Evolutionary conservation across 2,888 invertebrate genomes (phyloP), one percentile per base, ranked within the genome.

Genomic region (Formica aserva): DNA sequence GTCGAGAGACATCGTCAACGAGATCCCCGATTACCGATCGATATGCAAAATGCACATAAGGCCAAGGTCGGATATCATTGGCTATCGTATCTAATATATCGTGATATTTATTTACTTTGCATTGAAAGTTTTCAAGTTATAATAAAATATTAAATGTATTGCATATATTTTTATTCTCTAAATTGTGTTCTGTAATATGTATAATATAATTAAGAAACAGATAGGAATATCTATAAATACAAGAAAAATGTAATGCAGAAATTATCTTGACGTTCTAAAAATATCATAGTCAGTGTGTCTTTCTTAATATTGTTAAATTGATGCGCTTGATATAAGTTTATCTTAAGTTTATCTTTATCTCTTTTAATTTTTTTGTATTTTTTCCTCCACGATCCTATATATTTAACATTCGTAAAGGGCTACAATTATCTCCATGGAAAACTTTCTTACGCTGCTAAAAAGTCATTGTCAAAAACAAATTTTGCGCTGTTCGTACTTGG

Each of bases 31-130:
- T 71, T 71, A 66, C 32, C 32, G n/a, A n/a, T 71, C 45, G 60
- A 71, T 78, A 78, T 62, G 71, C 60, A 80, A 80, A 80, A 35
- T 45, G 13, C 13, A 5, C 60, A 3, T 60, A 60, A 60, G 45
- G 35, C 26, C 60, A 80, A 71, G 60, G 71, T 71, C 71, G 41
- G 22, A 8, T 13, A 45, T 48, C 32, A 45, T 60, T 60, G 60
- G 18, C 11, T 55, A 48, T 35, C 60, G 22, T 52, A 26, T 26
- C 9, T 41, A 41, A 22, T 13, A 38, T 41, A 57, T 26, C 18
- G 18, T 38, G 35, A n/a, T 45, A 41, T 22, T 78, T 41, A 32
- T 32, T 69, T 45, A 9, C 26, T 11, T 15, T 38, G n/a, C 18
- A 55, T 15, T 57, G 15, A 48, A n/a, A 38, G 5, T 38, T 5